Base-by-base conservation (phyloP, 2,797 vertebrate species). In the Pangasius larnaudii region DNA sequence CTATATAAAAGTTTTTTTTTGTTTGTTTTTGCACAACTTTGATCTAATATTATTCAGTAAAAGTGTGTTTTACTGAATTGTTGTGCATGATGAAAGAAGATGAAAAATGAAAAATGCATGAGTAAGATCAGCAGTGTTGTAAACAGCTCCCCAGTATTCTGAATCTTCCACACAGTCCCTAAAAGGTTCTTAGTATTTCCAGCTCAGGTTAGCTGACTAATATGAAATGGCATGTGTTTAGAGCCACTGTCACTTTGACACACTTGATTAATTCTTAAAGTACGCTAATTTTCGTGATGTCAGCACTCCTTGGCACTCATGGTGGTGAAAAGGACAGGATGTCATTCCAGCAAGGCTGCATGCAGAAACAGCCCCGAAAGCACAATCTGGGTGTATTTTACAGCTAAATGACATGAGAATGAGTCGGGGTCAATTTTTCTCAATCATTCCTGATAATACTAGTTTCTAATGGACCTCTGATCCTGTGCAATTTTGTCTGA, bases 141-240 rank as follows among this genome's bases (percentile, higher is more conserved):
- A 30, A 46, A 82, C 30, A 80, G 5, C 58, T 30, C 27, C 36
- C 27, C 39, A 67, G 16, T 49, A 46, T 63, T 18, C 2, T 0
- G 2, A 46, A 30, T 27, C 39, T 46, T 82, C 2, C 27, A 46
- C 39, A 61, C 78, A 27, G 42, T 46, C 39, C 10, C 36, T 9
- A 36, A 19, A 61, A 59, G 22, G 3, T 18, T 33, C 77, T 79
- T 13, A 9, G 0, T 36, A 46, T 46, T 46, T 49, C 61, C 42
- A 83, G 27, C 9, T 67, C 78, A 24, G 24, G 22, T 30, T 22
- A 30, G 5, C 36, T 56, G 65, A 84, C 24, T 77, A 74, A 88
- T 86, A n/a, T 86, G 46, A 46, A 58, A 7, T 88, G 80, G 75
- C 72, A 24, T 56, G 56, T 80, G 74, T 86, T 63, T 39, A 86